Base-by-base conservation (phyloP, 2,797 vertebrate species). In the Acrossocheilus fasciatus region DNA sequence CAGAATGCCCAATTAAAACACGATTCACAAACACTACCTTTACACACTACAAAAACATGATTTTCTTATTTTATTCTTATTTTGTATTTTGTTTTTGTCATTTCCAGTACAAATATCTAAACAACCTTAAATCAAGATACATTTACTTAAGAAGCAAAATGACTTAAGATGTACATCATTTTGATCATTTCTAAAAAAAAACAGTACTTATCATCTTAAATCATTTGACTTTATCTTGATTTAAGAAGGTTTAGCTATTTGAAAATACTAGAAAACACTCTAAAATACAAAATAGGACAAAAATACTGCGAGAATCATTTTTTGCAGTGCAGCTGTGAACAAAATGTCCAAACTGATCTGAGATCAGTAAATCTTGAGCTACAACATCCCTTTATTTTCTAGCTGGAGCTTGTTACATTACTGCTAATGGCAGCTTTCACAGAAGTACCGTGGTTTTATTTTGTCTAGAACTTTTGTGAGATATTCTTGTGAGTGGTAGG, bases 401-500 rank as follows among this genome's bases (percentile, higher is more conserved):
- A 62, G 77, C 74, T 83, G 83, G 43, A 81, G 62, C 79, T 47
- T 47, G 78, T 74, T 84, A 72, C 73, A 20, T 62, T 12, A 68
- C 72, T 26, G 82, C 70, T 34, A 52, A 75, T 12, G 57, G 87
- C 86, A 86, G 86, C 84, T 88, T 88, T 47, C 72, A 77, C 72
- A 11, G 52, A 83, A 85, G 68, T 88, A 62, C 47, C 12, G 45
- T 64, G 82, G 59, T 66, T 87, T 41, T 57, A 79, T 87, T 89
- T 91, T 89, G 81, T 92, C 81, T 92, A 89, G 86, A 87, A 80
- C 86, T 87, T 92, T 81, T 18, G 91, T 95, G 91, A 91, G 91
- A 90, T 93, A 87, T 88, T 91, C 87, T 89, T 91, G 91, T 92
- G 88, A 83, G 90, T 92, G 90, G 91, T 89, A 83, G 91, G 87